Conservation (phyloP, 2,113 vertebrate genomes). For the Tetrao urogallus region DNA sequence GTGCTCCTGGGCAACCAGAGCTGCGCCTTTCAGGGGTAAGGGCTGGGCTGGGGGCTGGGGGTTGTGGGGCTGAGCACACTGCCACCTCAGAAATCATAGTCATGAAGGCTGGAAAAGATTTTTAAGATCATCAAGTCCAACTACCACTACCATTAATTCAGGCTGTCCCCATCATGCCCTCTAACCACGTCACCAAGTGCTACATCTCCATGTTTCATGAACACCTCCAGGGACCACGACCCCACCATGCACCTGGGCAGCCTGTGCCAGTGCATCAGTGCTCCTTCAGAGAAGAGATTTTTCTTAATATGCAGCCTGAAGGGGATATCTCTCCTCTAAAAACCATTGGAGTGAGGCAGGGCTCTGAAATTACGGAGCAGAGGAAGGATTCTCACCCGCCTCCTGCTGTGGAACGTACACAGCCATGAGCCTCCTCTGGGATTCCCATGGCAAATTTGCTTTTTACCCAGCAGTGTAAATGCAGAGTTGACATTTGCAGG, state of each 20-base stretch:
- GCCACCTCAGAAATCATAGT: not conserved
- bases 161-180: too few relatives aligned
- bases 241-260: too few relatives aligned
- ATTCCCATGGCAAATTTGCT: constrained; percentile 38
- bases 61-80: fast-evolving
- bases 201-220: too few relatives aligned
- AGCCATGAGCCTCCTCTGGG: not conserved
- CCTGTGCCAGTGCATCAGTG: too few relatives aligned
- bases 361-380: not conserved
- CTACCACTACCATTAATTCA: too few relatives aligned
- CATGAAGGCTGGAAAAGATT: too few relatives aligned
- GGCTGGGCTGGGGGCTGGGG: not conserved
- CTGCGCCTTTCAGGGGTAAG: constrained; percentile 94
- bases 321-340: not conserved
- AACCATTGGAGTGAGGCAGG: not conserved
- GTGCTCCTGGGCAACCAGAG: constrained; percentile 95
- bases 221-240: too few relatives aligned
- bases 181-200: too few relatives aligned
- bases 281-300: not conserved
- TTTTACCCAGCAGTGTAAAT: constrained; percentile 46
- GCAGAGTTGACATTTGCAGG: constrained; percentile 52
- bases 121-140: too few relatives aligned
- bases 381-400: not conserved
- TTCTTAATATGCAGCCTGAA: not conserved
- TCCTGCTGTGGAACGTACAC: not conserved